Base-by-base conservation (phyloP, 2,888 invertebrate genomes). In the Trachelus troglodyta region DNA sequence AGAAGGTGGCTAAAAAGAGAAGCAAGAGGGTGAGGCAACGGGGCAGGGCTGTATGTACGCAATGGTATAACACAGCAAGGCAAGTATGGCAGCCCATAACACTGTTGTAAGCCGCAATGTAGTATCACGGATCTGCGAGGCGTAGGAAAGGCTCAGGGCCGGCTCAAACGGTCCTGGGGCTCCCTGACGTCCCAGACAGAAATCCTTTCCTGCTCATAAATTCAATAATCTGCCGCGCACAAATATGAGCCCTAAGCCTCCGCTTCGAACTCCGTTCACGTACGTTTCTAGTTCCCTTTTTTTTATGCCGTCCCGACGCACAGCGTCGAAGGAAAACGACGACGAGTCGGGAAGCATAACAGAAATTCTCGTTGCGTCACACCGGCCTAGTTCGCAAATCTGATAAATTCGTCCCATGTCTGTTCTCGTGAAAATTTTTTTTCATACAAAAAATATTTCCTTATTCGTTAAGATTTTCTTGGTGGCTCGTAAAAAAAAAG, bases 171-270 rank as follows among this genome's bases (percentile, higher is more conserved):
- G 40, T 69, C 71, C 31, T 31, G 34, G 71, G 71, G 31, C 71
- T 34, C 71, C 71, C 33, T 34, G 71, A 33, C 33, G 71, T 31
- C n/a, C 71, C 71, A 34, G 71, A 31, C 74, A 35, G 76, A 82
- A 84, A 83, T 84, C 82, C 81, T 83, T 83, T 78, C 79, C 79
- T 79, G 80, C 81, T 79, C 85, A 85, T 86, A 87, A 86, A 87
- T 87, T 87, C 83, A 86, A 86, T 87, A 86, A 86, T 85, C 83
- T 82, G 81, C 80, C 80, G 77, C 76, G 82, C 81, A 84, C 84
- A 84, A 85, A 86, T 84, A 81, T 79, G 81, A 81, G 71, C 69
- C 75, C 80, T 84, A 84, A 85, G 84, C 82, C 78, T 79, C 76
- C 76, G 80, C 78, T 84, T 82, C 78, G 79, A 79, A 85, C 83